Evolutionary conservation across 1,140 invertebrate species (phyloP), one percentile per base, ranked within the genome.

Genomic region (Megathymus violae): DNA sequence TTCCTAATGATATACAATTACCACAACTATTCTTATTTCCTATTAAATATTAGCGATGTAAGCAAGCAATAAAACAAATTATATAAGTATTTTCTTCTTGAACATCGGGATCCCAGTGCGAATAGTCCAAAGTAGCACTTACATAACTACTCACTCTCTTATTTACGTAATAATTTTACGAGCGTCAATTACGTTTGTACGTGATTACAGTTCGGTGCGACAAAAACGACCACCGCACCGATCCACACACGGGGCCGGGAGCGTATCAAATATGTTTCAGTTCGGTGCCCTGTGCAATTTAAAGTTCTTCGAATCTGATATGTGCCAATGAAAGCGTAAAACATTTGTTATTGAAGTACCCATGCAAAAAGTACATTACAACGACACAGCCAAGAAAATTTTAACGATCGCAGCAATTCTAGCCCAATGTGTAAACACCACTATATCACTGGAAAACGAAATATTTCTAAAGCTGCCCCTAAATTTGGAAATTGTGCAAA

Each of bases 271-370:
- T 52, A 52, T 13, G 10, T 31, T 19, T 52, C 34, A 34, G 50
- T 54, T 54, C 50, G 38, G 22, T 54, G 50, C 15, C 50, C 50
- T 22, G 11, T 41, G 50, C 19, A 54, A 52, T 54, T 54, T 41
- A 11, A 54, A 6, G 50, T 54, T 54, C 34, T 54, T 54, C 10
- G 34, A 17, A n/a, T n/a, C n/a, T 52, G 16, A 52, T 22, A 13
- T 50, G 25, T 40, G 10, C 16, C 36, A 36, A 15, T 36, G 36
- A 13, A 25, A 13, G 51, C 14, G 17, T 19, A n/a, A 14, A 54
- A 17, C 17, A 54, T 41, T 41, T 54, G 38, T 14, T 48, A 16
- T 34, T 22, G 22, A 14, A 1, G 0, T 13, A 14, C 10, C n/a
- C 5, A 47, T 4, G 19, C 5, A 22, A 22, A 5, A 5, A 3